Base-by-base conservation (phyloP, 2,888 invertebrate genomes). In the Ellobium chinense region DNA sequence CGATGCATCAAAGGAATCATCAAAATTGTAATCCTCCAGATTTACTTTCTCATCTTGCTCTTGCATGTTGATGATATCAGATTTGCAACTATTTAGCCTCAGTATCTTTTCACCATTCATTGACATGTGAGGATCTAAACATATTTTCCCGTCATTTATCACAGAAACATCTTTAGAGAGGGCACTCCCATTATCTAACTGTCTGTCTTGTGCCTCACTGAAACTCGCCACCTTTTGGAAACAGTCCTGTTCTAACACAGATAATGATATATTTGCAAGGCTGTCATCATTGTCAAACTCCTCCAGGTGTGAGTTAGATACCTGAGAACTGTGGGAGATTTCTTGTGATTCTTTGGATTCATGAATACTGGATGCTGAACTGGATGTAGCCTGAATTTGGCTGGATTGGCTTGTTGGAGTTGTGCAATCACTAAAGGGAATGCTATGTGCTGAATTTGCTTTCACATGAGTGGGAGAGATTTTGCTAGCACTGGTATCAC, bases 1-100 rank as follows among this genome's bases (percentile, higher is more conserved):
- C n/a, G 74, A 63, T 31, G 29, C 39, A 29, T 62, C 37, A 29
- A 63, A 63, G 18, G 63, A 62, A 7, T 63, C 63, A 31, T 63
- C 63, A 29, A 63, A 63, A 24, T 21, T 36, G 29, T 54, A 60
- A 7, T 60, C 60, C n/a, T 60, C 37, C 9, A 12, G 14, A 9
- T 9, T 2, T 1, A 14, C 1, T 14, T 37, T 46, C 7, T 70
- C 31, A 56, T 21, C 29, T 31, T 1, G 46, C 46, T 46, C 18
- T 7, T 46, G n/a, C n/a, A n/a, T 46, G 7, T 46, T 18, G 9
- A 46, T 46, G 7, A 18, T 46, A 46, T 46, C 46, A 46, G 9
- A 46, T 46, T 46, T 46, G 7, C 9, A 46, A 46, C 46, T 46
- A 46, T 46, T 46, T 46, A 46, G 9, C 46, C 18, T 46, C n/a